phyloP scores from a whole-genome alignment of 2,797 vertebrate species.

The Myotis findleyi region DNA sequence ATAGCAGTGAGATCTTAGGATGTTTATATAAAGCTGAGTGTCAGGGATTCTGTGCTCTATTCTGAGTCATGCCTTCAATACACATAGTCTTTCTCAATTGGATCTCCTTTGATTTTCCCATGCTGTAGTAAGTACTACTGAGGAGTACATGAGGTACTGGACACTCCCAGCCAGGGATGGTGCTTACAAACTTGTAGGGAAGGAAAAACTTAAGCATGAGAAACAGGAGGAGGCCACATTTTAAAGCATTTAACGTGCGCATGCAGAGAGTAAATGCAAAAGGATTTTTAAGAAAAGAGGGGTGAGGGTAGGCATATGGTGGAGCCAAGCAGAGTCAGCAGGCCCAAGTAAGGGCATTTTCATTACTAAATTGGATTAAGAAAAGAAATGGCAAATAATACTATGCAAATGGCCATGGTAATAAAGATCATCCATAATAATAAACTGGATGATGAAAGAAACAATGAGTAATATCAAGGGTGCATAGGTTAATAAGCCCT shows the following conservation, averaged over 20 bases:
- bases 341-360: not conserved
- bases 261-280: not conserved
- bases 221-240: not conserved
- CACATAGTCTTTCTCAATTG: not conserved
- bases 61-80: not conserved
- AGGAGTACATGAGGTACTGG: not conserved
- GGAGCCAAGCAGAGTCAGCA: not conserved
- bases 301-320: not conserved
- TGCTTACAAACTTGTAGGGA: not conserved
- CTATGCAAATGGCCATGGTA: not conserved
- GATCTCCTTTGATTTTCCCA: not conserved
- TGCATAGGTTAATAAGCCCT: not conserved
- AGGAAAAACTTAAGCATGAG: not conserved
- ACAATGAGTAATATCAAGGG: not conserved
- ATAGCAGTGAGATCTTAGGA: not conserved
- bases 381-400: slow-evolving; percentile 26
- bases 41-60: not conserved
- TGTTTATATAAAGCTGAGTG: not conserved
- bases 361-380: not conserved
- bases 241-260: not conserved
- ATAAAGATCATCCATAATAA: slow-evolving; percentile 8
- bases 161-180: not conserved
- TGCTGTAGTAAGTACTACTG: not conserved
- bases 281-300: not conserved
- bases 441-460: not conserved